Evolutionary conservation across 2,888 invertebrate genomes (phyloP).

Genomic region (Microdon myrmicae): DNA sequence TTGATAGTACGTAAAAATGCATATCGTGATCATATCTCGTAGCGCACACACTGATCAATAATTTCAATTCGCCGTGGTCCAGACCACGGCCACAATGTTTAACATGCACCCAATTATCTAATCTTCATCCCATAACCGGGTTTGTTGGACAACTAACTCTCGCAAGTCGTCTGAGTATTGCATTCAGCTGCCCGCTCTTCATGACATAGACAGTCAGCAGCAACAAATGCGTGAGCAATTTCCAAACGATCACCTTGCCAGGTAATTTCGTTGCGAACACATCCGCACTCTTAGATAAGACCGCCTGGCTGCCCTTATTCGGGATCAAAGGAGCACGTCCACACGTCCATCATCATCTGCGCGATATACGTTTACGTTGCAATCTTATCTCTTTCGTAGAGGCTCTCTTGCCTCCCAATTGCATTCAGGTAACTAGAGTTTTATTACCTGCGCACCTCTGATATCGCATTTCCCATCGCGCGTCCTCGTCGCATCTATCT

Average conservation of each 20-base stretch:
- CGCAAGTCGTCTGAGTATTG: slow-evolving; percentile 18
- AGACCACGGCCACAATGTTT: slow-evolving; percentile 34
- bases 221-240: slow-evolving; percentile 45
- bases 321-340: slow-evolving; percentile 31
- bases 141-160: slow-evolving; percentile 45
- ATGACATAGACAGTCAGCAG: neutral
- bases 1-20: slow-evolving; percentile 35
- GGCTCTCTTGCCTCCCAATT: slow-evolving; percentile 29
- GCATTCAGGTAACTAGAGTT: slow-evolving; percentile 29
- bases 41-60: slow-evolving; percentile 40
- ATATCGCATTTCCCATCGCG: slow-evolving; percentile 38
- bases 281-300: slow-evolving; percentile 25
- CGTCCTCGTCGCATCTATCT: slow-evolving; percentile 38
- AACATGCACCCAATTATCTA: slow-evolving; percentile 52
- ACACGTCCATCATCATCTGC: slow-evolving; percentile 46
- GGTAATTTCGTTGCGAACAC: slow-evolving; percentile 39
- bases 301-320: slow-evolving; percentile 37
- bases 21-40: slow-evolving; percentile 48
- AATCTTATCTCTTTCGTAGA: slow-evolving; percentile 37
- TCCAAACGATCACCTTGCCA: slow-evolving; percentile 40
- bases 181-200: neutral
- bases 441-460: slow-evolving; percentile 30
- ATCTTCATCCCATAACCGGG: slow-evolving; percentile 48
- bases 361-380: slow-evolving; percentile 18
- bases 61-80: slow-evolving; percentile 35